These are phyloP conservation scores for Zaprionus camerounensis DNA, from an alignment of 1,140 invertebrate genomes.

Conservation along the genomic window DNA sequence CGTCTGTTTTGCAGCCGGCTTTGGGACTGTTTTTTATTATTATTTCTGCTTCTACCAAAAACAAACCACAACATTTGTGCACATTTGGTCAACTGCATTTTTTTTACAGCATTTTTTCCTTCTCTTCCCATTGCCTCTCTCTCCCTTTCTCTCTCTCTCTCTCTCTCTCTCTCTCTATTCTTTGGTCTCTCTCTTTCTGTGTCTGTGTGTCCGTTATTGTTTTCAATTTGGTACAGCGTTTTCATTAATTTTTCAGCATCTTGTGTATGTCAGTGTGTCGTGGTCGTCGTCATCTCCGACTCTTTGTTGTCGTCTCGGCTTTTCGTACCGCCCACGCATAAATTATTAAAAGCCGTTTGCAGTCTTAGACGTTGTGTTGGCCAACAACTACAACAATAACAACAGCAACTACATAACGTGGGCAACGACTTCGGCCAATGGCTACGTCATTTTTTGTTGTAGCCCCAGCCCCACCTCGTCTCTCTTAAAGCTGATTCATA, in stretches of 20 bases:
- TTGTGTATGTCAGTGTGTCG: constrained; percentile 54
- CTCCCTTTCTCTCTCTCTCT: neutral
- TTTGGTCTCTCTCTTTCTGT: neutral
- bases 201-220: constrained; percentile 61
- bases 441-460: constrained; percentile 37
- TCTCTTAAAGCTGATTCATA: constrained; percentile 71
- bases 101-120: constrained; percentile 25
- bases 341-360: constrained; percentile 73
- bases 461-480: neutral
- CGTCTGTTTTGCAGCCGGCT: constrained; percentile 44
- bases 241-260: constrained; percentile 78
- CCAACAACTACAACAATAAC: constrained; percentile 30
- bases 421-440: constrained; percentile 29
- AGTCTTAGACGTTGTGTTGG: constrained; percentile 47
- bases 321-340: constrained; percentile 64
- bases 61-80: constrained; percentile 78
- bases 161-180: constrained; percentile 5
- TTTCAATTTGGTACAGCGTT: constrained; percentile 79
- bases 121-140: neutral
- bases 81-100: constrained; percentile 81
- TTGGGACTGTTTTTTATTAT: constrained; percentile 34
- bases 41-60: constrained; percentile 20
- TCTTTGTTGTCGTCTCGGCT: constrained; percentile 63
- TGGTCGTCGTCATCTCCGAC: constrained; percentile 38
- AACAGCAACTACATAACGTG: constrained; percentile 9